Evolutionary conservation across 2,797 vertebrate genomes (phyloP).

Genomic region (Bufotes viridis): DNA sequence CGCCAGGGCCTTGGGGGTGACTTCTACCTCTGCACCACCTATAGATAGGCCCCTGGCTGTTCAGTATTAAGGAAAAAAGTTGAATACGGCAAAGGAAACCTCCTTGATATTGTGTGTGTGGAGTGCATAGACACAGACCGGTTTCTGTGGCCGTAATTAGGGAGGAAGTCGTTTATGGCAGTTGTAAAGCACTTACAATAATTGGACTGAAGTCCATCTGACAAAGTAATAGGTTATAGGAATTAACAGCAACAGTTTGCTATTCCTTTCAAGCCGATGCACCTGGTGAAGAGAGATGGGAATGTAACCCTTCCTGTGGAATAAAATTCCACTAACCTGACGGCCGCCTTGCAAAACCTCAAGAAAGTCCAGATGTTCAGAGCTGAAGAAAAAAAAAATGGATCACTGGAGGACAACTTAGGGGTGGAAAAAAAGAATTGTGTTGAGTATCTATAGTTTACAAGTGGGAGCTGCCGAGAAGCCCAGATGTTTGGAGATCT

Average conservation of each 20-base stretch:
- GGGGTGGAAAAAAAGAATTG: neutral
- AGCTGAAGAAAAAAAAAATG: neutral
- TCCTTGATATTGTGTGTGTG: neutral
- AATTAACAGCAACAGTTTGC: conserved; percentile 28
- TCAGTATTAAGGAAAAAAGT: neutral
- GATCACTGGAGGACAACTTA: conserved; percentile 9
- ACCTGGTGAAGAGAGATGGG: conserved; percentile 19
- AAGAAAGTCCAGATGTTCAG: conserved; percentile 43
- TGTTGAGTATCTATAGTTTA: conserved; percentile 12
- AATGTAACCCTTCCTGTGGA: conserved; percentile 20
- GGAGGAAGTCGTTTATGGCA: conserved; percentile 45
- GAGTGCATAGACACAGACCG: neutral
- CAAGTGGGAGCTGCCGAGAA: conserved; percentile 2
- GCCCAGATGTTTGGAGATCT: conserved; percentile 15
- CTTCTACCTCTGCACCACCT: neutral
- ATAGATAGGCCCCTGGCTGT: neutral
- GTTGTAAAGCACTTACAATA: conserved; percentile 49
- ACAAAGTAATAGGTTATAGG: conserved; percentile 53
- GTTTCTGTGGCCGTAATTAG: conserved; percentile 58
- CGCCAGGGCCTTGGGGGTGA: neutral
- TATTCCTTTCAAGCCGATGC: conserved; percentile 30
- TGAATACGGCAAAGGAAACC: neutral
- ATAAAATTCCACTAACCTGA: conserved; percentile 37
- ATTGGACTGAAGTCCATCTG: conserved; percentile 51
- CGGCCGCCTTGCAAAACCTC: neutral